Evolutionary conservation across 2,888 invertebrate genomes (phyloP).

Genomic region (Diplazon laetatorius): DNA sequence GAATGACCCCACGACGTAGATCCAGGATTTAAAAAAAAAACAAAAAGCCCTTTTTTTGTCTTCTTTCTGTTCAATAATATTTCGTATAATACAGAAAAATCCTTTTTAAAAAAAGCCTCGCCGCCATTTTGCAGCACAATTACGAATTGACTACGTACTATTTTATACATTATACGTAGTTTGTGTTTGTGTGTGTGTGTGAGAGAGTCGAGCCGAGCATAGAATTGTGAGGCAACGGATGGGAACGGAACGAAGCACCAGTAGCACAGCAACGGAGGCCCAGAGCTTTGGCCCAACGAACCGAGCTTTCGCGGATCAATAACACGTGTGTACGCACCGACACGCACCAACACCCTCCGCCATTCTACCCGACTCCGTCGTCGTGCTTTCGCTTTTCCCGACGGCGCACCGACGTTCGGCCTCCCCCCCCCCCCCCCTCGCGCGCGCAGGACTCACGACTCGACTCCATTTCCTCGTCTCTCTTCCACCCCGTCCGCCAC

Average conservation of each 20-base stretch:
- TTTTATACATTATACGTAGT: conserved; percentile 47
- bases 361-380: conserved; percentile 39
- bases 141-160: conserved; percentile 8
- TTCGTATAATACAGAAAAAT: conserved; percentile 70
- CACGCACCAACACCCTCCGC: conserved; percentile 71
- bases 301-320: conserved; percentile 77
- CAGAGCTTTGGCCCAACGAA: conserved; percentile 61
- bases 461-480: too few relatives aligned
- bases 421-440: too few relatives aligned
- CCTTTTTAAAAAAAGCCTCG: too few relatives aligned
- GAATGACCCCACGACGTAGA: too few relatives aligned
- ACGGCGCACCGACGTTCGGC: conserved; percentile 23
- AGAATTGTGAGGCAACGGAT: conserved; percentile 27
- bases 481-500: too few relatives aligned
- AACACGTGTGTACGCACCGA: conserved; percentile 81
- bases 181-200: too few relatives aligned
- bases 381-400: conserved; percentile 54
- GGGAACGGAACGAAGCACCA: conserved; percentile 29
- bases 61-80: background rate
- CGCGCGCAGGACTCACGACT: conserved; percentile 45
- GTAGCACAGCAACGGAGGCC: conserved; percentile 44
- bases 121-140: conserved; percentile 3
- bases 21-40: too few relatives aligned
- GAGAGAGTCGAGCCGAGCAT: conserved; percentile 39
- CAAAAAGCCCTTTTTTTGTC: background rate